Evolutionary conservation across 1,140 invertebrate species (phyloP).

Genomic region (Eurytemora carolleeae): DNA sequence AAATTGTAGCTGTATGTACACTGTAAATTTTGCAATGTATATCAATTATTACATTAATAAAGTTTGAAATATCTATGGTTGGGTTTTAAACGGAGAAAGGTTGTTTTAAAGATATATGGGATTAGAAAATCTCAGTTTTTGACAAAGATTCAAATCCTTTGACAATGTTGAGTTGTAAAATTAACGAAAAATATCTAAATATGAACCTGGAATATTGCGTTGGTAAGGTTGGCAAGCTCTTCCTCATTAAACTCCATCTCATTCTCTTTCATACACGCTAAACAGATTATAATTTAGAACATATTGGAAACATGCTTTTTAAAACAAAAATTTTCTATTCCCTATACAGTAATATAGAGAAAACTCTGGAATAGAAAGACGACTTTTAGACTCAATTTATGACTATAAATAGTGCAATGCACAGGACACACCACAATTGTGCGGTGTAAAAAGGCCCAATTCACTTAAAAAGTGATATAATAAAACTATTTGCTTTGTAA

Average conservation of each 20-base stretch:
- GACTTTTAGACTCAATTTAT: constrained; percentile 73
- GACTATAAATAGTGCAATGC: constrained; percentile 31
- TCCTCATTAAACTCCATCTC: constrained; percentile 74
- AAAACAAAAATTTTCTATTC: no score
- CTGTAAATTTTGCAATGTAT: no score
- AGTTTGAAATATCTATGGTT: constrained; percentile 69
- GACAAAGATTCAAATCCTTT: constrained; percentile 36
- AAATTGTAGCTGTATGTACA: no score
- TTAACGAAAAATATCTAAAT: no score
- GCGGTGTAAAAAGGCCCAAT: no score
- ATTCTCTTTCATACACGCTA: constrained; percentile 83
- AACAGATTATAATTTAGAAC: no score
- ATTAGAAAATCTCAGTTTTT: no score
- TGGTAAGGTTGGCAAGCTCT: constrained; percentile 65
- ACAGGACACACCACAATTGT: constrained; percentile 2
- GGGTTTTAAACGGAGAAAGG: constrained; percentile 62
- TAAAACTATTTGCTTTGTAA: no score
- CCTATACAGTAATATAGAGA: constrained; percentile 62
- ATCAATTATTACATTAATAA: constrained; percentile 75
- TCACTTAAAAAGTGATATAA: no score
- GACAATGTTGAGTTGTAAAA: constrained; percentile 23
- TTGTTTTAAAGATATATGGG: constrained; percentile 55
- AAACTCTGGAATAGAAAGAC: no score
- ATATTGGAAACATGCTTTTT: no score
- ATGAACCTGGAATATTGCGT: constrained; percentile 72